phyloP scores from a whole-genome alignment of 2,113 vertebrate species.

The Sigmodon hispidus region DNA sequence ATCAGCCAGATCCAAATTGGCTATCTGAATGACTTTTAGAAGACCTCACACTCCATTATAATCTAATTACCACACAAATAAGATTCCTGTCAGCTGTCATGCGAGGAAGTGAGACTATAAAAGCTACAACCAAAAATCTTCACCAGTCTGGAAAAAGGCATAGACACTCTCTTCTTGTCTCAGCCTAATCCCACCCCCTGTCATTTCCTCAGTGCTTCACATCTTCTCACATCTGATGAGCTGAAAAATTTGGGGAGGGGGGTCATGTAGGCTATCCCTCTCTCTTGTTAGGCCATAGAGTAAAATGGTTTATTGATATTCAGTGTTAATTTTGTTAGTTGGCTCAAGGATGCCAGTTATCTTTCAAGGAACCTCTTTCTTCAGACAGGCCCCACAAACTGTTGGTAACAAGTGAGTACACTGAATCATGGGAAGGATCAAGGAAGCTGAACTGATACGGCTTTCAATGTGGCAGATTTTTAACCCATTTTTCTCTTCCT shows the following conservation, averaged over 20 bases:
- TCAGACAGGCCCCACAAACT: background rate
- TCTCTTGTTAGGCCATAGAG: background rate
- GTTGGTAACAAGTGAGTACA: background rate
- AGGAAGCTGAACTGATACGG: background rate
- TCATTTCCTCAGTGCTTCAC: background rate
- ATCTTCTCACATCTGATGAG: background rate
- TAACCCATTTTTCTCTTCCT: background rate
- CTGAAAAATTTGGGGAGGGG: background rate
- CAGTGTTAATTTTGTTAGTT: background rate
- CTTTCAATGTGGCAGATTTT: background rate
- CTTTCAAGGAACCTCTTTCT: background rate
- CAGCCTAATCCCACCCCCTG: too few relatives aligned
- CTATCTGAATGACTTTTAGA: background rate
- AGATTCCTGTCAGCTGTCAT: background rate
- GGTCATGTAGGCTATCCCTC: background rate
- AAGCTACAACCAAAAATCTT: background rate
- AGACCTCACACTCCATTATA: background rate
- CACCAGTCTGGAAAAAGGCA: background rate
- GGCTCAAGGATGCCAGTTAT: background rate
- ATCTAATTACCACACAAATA: background rate
- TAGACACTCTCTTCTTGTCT: background rate
- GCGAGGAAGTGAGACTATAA: background rate
- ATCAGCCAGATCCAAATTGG: background rate
- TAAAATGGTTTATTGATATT: background rate
- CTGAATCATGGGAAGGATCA: too few relatives aligned